These are phyloP conservation scores for Erannis defoliaria DNA, from an alignment of 2,888 invertebrate species.

Conservation along the genomic window DNA sequence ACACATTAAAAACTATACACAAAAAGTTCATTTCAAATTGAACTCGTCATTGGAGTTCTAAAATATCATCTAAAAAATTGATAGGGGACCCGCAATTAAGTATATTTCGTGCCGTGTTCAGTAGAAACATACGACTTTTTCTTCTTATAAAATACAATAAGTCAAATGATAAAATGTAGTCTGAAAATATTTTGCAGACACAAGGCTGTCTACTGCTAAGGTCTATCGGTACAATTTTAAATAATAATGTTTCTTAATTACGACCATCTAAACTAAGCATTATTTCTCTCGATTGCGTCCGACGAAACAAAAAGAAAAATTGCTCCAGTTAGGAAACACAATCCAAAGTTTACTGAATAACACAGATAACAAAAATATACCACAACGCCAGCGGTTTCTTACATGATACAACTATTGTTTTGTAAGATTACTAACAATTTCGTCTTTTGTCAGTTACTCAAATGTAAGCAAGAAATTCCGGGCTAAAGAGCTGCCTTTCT, in stretches of 20 bases:
- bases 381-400: no score
- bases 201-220: constrained; percentile 21
- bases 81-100: constrained; percentile 52
- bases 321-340: constrained; percentile 1
- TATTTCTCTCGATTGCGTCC: constrained; percentile 65
- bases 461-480: not conserved
- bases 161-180: constrained; percentile 56
- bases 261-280: constrained; percentile 66
- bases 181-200: constrained; percentile 41
- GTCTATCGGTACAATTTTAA: constrained; percentile 38
- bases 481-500: no score
- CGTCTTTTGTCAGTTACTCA: not conserved
- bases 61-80: constrained; percentile 24
- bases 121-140: constrained; percentile 28
- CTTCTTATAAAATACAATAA: constrained; percentile 53
- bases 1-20: constrained; percentile 8
- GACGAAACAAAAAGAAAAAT: constrained; percentile 53
- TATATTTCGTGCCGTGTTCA: constrained; percentile 59
- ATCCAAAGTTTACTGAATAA: not conserved
- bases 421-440: not conserved
- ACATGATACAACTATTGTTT: no score
- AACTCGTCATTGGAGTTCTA: constrained; percentile 10
- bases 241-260: constrained; percentile 65
- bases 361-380: not conserved
- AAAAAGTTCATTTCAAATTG: constrained; percentile 6